Evolutionary conservation across 2,113 vertebrate genomes (phyloP).

Genomic region (Leiothrix lutea): DNA sequence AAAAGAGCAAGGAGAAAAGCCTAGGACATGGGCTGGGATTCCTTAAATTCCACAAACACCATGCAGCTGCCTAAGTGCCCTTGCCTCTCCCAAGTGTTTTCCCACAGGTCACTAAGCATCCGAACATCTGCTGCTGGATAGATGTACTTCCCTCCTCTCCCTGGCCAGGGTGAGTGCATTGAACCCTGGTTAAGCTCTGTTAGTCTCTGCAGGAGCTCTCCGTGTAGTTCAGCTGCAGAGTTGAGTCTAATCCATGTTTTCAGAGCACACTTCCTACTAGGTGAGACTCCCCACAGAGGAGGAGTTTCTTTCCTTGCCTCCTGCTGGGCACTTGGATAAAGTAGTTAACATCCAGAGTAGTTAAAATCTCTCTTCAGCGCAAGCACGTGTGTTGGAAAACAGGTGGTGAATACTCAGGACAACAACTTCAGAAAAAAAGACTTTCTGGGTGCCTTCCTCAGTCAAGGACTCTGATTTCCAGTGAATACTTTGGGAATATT

Average conservation of each 20-base stretch:
- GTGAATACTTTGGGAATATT: not conserved
- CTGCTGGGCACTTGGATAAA: not conserved
- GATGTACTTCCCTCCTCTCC: not conserved
- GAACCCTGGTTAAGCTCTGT: conserved; percentile 18
- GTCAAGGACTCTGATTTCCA: not conserved
- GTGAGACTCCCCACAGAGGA: not conserved
- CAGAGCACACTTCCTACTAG: not conserved
- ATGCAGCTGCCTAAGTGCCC: conserved; percentile 26
- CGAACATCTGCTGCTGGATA: conserved; percentile 22
- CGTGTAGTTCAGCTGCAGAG: not conserved
- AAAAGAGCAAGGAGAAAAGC: not conserved
- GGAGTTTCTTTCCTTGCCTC: not conserved
- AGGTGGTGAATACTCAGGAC: not conserved
- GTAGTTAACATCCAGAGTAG: not conserved
- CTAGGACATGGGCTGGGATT: not conserved
- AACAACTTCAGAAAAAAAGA: not conserved
- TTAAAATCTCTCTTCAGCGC: not conserved
- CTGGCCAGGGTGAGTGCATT: not conserved
- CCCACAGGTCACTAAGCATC: conserved; percentile 47
- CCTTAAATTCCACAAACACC: conserved; percentile 44
- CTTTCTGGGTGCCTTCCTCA: not conserved
- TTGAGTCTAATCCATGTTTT: conserved; percentile 5
- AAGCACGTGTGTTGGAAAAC: not conserved
- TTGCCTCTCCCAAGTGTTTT: conserved; percentile 31
- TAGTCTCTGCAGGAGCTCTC: conserved; percentile 15